Evolutionary conservation across 2,888 invertebrate species (phyloP), one percentile per base, ranked within the genome.

Genomic region (Oasisia sp.): DNA sequence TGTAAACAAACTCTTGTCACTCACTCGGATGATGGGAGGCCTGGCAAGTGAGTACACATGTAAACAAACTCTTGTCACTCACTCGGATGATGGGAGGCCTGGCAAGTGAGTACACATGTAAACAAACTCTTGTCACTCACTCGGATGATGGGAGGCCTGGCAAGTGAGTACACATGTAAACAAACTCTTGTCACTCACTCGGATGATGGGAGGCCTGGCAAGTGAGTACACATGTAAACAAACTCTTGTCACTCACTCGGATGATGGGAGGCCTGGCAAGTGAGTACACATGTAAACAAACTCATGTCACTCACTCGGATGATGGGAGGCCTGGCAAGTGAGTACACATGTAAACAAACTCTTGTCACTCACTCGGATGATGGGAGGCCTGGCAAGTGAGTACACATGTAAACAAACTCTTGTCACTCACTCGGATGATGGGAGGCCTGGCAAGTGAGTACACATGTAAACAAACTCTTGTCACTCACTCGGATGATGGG

Each of bases 101-200:
- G 96, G 19, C 74, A 74, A 74, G 27, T 4, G 0, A 74, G 3
- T 5, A 74, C n/a, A n/a, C n/a, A n/a, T n/a, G n/a, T n/a, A n/a
- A n/a, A n/a, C n/a, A n/a, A n/a, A n/a, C n/a, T n/a, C n/a, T 99
- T 99, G 97, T 99, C 99, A 97, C 98, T 99, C 92, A 99, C 99
- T 95, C 99, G 98, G 94, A 99, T 98, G 93, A 99, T 98, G 38
- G 99, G 99, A 90, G 99, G 99, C 96, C 99, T 99, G 96, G 19
- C 74, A 74, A 74, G 27, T 4, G 0, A 74, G 3, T 5, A 74
- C n/a, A n/a, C n/a, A n/a, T n/a, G n/a, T n/a, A n/a, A n/a, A n/a
- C n/a, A n/a, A n/a, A n/a, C n/a, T n/a, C n/a, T 99, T 99, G 97
- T 99, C 99, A 97, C 98, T 99, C 92, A 99, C 99, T 95, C 99